These are phyloP conservation scores for Smittia sp. DNA, from an alignment of 2,888 invertebrate genomes.

Conservation along the genomic window DNA sequence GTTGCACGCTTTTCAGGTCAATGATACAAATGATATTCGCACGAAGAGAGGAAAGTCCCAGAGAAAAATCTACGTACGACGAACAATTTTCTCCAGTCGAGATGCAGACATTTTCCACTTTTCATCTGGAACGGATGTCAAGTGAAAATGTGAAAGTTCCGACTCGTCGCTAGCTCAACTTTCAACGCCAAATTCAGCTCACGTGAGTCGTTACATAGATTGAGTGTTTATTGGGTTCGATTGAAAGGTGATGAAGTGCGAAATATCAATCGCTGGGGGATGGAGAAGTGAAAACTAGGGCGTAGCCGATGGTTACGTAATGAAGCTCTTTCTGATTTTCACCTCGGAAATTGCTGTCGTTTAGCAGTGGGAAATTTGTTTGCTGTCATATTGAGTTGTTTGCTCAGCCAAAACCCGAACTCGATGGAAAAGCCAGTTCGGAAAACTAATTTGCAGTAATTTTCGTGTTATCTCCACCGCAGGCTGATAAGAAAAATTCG, in stretches of 20 bases:
- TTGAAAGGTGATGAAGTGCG: constrained; percentile 17
- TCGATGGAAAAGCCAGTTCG: not conserved
- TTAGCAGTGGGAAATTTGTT: not conserved
- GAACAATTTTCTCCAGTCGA: constrained; percentile 15
- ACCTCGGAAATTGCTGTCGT: not conserved
- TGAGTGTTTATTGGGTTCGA: constrained; percentile 26
- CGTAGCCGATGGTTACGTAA: constrained; percentile 31
- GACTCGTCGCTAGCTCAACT: not conserved
- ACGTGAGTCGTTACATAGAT: not conserved
- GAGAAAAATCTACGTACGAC: constrained; percentile 16
- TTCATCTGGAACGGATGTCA: constrained; percentile 31
- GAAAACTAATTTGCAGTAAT: not conserved
- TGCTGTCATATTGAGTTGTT: not conserved
- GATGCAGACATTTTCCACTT: constrained; percentile 40
- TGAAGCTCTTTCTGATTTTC: not conserved
- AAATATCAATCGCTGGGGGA: constrained; percentile 40
- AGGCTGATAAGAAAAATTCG: constrained; percentile 14
- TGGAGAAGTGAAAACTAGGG: constrained; percentile 17
- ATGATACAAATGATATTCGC: constrained; percentile 16
- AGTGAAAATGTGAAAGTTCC: constrained; percentile 35
- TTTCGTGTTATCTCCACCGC: not conserved
- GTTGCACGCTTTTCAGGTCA: constrained; percentile 24
- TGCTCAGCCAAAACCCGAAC: not conserved
- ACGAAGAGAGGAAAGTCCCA: not conserved
- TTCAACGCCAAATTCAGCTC: not conserved